Conservation (phyloP, 30 jellyfish, hydroid and myxozoan species). For the Aurelia sp. region DNA sequence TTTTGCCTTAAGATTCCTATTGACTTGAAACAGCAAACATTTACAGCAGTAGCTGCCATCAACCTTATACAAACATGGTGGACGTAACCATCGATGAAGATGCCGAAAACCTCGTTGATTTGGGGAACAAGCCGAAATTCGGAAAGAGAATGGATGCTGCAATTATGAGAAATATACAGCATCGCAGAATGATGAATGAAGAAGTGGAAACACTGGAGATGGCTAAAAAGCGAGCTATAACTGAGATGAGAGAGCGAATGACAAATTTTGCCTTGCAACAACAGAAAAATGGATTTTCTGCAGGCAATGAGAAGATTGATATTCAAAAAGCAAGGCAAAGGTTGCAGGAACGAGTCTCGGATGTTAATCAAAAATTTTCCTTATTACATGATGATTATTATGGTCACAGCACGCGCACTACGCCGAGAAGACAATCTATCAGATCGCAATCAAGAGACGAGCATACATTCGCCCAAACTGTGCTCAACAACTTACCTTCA, state of each 20-base stretch:
- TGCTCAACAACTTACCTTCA: too few species aligned
- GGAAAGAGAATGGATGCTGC: conserved; percentile 65
- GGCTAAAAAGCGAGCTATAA: conserved; percentile 42
- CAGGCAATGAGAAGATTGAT: conserved; percentile 14
- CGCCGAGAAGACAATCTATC: too few species aligned
- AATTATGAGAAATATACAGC: conserved; percentile 50
- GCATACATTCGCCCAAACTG: too few species aligned
- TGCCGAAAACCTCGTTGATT: not conserved
- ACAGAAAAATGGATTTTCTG: not conserved
- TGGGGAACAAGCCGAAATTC: conserved; percentile 7
- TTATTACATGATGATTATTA: too few species aligned
- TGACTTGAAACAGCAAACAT: too few species aligned
- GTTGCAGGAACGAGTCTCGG: not conserved
- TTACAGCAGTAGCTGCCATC: too few species aligned
- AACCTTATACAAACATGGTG: too few species aligned
- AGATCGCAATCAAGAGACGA: too few species aligned
- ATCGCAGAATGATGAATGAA: conserved; percentile 14
- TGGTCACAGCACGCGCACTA: too few species aligned
- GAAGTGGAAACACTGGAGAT: conserved; percentile 47
- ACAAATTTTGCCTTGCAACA: conserved; percentile 13
- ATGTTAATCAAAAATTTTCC: too few species aligned
- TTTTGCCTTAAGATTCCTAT: too few species aligned
- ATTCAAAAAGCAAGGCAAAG: not conserved
- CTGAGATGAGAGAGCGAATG: conserved; percentile 44
- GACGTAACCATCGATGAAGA: too few species aligned